A percentile compares a stretch with the other conserved stretches of the same genome.
Conservation (phyloP, 2,888 invertebrate genomes). For the Gandaritis pyraliata region DNA sequence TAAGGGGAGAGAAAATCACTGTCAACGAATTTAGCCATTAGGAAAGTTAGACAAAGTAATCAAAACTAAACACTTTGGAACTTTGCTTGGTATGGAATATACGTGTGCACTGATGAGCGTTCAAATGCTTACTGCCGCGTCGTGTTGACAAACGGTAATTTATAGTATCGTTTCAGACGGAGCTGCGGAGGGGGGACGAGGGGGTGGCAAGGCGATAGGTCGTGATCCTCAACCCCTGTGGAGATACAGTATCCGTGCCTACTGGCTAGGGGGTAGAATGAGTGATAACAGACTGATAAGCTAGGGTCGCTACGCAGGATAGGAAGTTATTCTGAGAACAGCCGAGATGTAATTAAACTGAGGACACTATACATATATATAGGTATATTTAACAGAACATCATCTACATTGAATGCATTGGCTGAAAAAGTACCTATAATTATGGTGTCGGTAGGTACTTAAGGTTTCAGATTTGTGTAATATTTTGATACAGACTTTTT, state of each 20-base stretch:
- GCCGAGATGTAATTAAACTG: too few relatives aligned
- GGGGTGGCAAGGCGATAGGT: slow-evolving; percentile 64
- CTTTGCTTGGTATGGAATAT: not conserved
- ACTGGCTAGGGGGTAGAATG: slow-evolving; percentile 77
- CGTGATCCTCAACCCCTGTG: slow-evolving; percentile 57
- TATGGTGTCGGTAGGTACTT: too few relatives aligned
- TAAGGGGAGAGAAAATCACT: slow-evolving; percentile 76
- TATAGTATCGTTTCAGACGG: slow-evolving; percentile 76
- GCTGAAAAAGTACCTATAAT: too few relatives aligned
- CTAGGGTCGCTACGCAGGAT: slow-evolving; percentile 45
- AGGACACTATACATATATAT: too few relatives aligned
- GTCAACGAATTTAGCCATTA: slow-evolving; percentile 78
- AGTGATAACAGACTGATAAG: slow-evolving; percentile 47
- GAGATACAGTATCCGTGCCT: slow-evolving; percentile 71
- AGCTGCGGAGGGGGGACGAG: slow-evolving; percentile 49
- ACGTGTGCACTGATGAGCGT: slow-evolving; percentile 49
- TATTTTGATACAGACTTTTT: too few relatives aligned
- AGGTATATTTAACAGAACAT: too few relatives aligned
- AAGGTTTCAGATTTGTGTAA: too few relatives aligned
- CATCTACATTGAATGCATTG: too few relatives aligned
- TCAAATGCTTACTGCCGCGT: slow-evolving; percentile 52
- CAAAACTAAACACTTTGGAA: slow-evolving; percentile 30
- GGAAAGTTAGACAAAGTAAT: slow-evolving; percentile 48
- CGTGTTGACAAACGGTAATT: slow-evolving; percentile 58
- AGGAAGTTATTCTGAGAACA: slow-evolving; percentile 23